Evolutionary conservation across 2,888 invertebrate genomes (phyloP).

Genomic region (Conomelus anceps): DNA sequence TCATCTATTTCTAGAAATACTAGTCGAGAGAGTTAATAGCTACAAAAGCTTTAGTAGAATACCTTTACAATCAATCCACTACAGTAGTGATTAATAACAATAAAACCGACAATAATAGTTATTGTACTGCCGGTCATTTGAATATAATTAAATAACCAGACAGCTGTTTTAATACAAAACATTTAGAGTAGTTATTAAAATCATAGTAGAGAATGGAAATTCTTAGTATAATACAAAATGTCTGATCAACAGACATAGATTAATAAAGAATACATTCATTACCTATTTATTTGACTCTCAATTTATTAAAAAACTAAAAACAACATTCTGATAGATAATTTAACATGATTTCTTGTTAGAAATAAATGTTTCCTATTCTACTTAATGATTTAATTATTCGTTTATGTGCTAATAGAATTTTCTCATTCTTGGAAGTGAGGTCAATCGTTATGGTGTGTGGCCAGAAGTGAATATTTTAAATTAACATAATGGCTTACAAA

Average conservation of each 20-base stretch:
- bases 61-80: background rate
- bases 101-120: background rate
- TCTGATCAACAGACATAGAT: background rate
- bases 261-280: background rate
- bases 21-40: too few relatives aligned
- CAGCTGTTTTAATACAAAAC: background rate
- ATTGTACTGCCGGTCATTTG: too few relatives aligned
- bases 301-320: background rate
- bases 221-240: background rate
- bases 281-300: background rate
- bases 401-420: too few relatives aligned
- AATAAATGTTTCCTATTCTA: too few relatives aligned
- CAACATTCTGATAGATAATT: background rate
- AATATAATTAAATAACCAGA: background rate
- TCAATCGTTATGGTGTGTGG: too few relatives aligned
- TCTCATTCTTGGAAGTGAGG: too few relatives aligned
- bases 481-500: too few relatives aligned
- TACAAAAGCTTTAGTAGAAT: background rate
- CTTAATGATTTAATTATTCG: too few relatives aligned
- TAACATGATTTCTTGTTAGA: too few relatives aligned
- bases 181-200: background rate
- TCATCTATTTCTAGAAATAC: background rate
- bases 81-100: background rate
- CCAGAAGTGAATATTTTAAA: too few relatives aligned
- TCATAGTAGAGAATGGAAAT: background rate